phyloP scores from a whole-genome alignment of 2,888 invertebrate species.

The Agrilus cyanescens region DNA sequence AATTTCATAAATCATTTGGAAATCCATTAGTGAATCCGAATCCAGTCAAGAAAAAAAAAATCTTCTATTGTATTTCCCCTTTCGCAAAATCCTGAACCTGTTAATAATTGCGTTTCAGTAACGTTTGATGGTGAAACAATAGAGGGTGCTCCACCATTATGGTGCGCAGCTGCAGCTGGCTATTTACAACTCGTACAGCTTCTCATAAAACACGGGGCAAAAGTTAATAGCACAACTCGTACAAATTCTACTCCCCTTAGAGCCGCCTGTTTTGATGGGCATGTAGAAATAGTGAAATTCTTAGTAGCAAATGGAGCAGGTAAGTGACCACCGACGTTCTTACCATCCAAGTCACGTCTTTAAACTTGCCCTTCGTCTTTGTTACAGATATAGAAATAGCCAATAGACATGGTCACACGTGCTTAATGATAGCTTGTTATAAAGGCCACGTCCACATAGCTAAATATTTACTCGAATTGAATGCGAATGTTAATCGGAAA shows the following conservation, averaged over 20 bases:
- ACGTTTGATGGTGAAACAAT: constrained; percentile 96
- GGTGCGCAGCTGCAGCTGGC: constrained; percentile 97
- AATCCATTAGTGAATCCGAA: no score
- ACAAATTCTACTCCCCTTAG: constrained; percentile 91
- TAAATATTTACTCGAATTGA: constrained; percentile 71
- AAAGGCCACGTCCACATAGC: constrained; percentile 89
- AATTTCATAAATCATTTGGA: no score
- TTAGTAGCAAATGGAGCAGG: constrained; percentile 82
- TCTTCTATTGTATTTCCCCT: no score
- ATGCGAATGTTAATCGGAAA: constrained; percentile 87
- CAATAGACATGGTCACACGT: constrained; percentile 92
- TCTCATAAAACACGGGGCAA: constrained; percentile 73
- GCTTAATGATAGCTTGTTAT: constrained; percentile 96
- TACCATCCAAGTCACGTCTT: not conserved
- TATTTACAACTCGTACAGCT: constrained; percentile 77
- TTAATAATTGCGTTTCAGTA: constrained; percentile 43
- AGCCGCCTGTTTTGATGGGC: constrained; percentile 95
- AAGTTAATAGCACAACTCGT: constrained; percentile 87
- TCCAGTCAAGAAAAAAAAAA: no score
- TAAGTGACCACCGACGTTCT: constrained; percentile 28
- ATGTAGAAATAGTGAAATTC: constrained; percentile 87
- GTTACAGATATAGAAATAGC: constrained; percentile 83
- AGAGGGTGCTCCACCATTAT: constrained; percentile 90
- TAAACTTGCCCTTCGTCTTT: not conserved
- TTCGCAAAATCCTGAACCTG: no score